These are phyloP conservation scores for Tragelaphus buxtoni DNA, from an alignment of 2,113 vertebrate genomes.

Conservation along the genomic window DNA sequence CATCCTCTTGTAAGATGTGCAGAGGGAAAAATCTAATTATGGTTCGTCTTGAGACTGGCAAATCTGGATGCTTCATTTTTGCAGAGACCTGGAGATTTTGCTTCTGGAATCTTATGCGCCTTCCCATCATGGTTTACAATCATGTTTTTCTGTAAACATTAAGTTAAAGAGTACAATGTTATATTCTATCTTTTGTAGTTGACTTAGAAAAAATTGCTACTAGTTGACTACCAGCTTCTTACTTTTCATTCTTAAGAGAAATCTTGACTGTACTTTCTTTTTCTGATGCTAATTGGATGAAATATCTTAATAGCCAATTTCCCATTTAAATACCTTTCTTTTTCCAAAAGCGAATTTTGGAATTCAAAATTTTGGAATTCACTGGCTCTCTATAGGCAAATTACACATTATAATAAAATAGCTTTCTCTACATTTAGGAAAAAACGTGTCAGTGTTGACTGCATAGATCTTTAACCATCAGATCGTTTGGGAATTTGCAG, in stretches of 20 bases:
- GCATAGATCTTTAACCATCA: constrained; percentile 68
- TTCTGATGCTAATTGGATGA: neutral
- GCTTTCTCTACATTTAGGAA: constrained; percentile 53
- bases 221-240: neutral
- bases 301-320: constrained; percentile 30
- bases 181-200: neutral
- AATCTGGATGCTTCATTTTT: constrained; percentile 63
- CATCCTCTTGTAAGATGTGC: constrained; percentile 72
- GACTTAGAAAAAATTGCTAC: neutral
- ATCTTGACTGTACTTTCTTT: neutral
- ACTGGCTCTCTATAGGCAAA: neutral
- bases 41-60: constrained; percentile 66
- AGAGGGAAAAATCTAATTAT: constrained; percentile 61
- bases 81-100: constrained; percentile 65
- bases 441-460: constrained; percentile 71
- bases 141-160: constrained; percentile 75
- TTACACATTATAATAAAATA: constrained; percentile 56
- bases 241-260: neutral
- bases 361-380: neutral
- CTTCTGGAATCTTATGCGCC: constrained; percentile 60
- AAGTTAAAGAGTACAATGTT: neutral
- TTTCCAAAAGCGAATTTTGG: neutral
- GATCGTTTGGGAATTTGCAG: constrained; percentile 71
- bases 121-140: constrained; percentile 65
- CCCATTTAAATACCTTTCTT: neutral